Base-by-base conservation (phyloP, 2,888 invertebrate species). In the Cheilosia scutellata region DNA sequence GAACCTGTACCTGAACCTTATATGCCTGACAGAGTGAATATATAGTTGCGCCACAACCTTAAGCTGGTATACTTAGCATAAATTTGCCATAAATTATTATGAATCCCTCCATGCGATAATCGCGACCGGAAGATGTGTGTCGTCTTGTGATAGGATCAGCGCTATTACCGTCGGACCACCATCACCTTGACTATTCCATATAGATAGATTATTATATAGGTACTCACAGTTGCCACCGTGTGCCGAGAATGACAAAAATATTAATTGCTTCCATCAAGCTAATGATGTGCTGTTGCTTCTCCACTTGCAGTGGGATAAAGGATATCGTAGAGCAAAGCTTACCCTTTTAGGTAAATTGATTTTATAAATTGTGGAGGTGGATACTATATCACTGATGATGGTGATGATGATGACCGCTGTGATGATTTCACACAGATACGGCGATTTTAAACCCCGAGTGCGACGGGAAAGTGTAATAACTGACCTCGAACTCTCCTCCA, bases 401-500 rank as follows among this genome's bases (percentile, higher is more conserved):
- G 44, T 63, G 58, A 66, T 37, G 47, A 27, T 44, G 37, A 68
- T 68, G 53, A 68, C 72, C 29, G 62, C 68, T 55, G 60, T 49
- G 72, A 58, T 79, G 49, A 63, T 57, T 72, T 76, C 72, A 72
- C 72, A 58, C 76, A 82, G 82, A 72, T 80, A 53, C 27, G 13
- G 60, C 40, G 25, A 76, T 11, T n/a, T 57, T 16, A 49, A 60
- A 76, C 33, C 2, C 5, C 72, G 58, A 79, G 60, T 78, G 58
- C 65, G 51, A 7, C 51, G 29, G 42, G 29, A 72, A 79, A 86
- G 82, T 86, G 72, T 86, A 86, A 90, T 90, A 90, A 91, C 90
- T 91, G 91, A 90, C 90, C 90, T 90, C 90, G 91, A 90, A 90
- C 91, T 90, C 90, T 89, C 89, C 88, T 89, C 89, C 88, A 77